Conservation (phyloP, 2,888 invertebrate species). For the Amiota minor region DNA sequence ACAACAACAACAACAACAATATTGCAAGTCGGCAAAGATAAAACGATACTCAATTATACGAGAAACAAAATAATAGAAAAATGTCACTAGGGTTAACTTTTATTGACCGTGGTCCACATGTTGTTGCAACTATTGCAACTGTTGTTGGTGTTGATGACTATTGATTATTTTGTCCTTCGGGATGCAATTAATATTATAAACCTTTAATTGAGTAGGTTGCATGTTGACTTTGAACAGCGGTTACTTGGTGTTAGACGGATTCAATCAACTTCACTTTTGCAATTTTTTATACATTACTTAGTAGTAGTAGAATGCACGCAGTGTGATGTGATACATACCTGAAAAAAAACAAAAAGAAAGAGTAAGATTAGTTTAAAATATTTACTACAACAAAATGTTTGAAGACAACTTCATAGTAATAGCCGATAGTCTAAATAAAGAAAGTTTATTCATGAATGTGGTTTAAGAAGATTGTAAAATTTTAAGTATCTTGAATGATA, state of each 20-base stretch:
- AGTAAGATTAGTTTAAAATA: neutral
- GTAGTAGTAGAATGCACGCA: neutral
- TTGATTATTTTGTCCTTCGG: slow-evolving; percentile 16
- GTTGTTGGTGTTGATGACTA: neutral
- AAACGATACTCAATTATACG: neutral
- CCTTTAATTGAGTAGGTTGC: slow-evolving; percentile 11
- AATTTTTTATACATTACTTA: neutral
- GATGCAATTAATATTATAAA: slow-evolving; percentile 9
- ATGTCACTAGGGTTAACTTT: too few relatives aligned
- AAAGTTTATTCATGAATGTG: neutral
- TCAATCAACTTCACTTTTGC: too few relatives aligned
- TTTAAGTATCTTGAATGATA: too few relatives aligned
- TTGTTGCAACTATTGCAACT: neutral
- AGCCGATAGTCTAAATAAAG: too few relatives aligned
- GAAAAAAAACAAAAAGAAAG: slow-evolving; percentile 11
- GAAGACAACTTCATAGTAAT: too few relatives aligned
- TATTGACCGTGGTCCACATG: too few relatives aligned
- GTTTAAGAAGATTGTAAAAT: too few relatives aligned
- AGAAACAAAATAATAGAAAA: too few relatives aligned
- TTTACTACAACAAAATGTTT: too few relatives aligned
- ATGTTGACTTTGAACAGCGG: slow-evolving; percentile 7
- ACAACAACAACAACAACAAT: neutral
- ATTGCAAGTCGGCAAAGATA: neutral
- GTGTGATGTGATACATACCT: slow-evolving; percentile 13
- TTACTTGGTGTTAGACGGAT: neutral